These are phyloP conservation scores for Dendrocopos noguchii DNA, from an alignment of 2,113 vertebrate species.

Conservation along the genomic window DNA sequence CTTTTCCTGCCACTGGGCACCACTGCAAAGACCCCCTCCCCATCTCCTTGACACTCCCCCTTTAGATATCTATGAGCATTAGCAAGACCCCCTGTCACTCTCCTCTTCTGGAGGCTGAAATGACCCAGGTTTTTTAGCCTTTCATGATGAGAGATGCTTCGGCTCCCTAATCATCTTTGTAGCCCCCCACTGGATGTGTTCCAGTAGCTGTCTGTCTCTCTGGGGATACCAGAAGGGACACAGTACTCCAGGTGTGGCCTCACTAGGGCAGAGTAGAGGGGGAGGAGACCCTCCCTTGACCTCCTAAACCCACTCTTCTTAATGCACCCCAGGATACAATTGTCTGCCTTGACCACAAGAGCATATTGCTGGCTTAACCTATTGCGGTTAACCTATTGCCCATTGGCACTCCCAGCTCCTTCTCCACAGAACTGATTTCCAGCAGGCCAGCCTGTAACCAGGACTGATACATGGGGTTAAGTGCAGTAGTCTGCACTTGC, in stretches of 20 bases:
- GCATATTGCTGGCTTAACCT: not conserved
- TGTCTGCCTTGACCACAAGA: not conserved
- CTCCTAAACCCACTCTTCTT: not conserved
- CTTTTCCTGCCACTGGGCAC: no score
- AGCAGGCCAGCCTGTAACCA: not conserved
- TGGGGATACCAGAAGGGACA: not conserved
- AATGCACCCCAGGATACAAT: not conserved
- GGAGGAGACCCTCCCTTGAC: not conserved
- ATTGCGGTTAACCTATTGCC: not conserved
- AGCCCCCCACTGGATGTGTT: not conserved
- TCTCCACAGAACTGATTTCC: not conserved
- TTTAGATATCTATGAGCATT: not conserved
- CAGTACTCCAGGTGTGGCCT: not conserved
- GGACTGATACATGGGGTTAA: not conserved
- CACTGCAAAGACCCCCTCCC: no score
- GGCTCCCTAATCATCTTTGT: not conserved
- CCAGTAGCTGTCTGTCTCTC: not conserved
- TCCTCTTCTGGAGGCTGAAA: not conserved
- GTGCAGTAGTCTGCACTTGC: not conserved
- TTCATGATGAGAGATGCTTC: not conserved
- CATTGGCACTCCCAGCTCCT: not conserved
- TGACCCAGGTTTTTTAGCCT: not conserved
- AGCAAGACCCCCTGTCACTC: not conserved
- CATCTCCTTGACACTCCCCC: no score
- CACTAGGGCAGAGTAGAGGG: not conserved